Evolutionary conservation across 2,888 invertebrate genomes (phyloP), one percentile per base, ranked within the genome.

Genomic region (Cabera pusaria): DNA sequence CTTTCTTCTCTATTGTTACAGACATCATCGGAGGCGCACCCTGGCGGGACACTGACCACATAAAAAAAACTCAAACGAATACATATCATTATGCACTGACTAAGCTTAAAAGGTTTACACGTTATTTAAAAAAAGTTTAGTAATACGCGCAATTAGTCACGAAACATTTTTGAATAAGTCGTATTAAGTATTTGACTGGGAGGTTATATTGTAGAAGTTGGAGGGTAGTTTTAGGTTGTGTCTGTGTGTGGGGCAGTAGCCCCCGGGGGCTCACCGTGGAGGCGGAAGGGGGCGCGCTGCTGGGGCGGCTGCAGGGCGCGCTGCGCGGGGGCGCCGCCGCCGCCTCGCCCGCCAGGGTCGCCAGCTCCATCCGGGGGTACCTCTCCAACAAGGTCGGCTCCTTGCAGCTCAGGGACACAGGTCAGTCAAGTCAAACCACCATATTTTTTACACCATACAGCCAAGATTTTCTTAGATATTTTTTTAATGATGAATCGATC

Each of bases 321-420:
- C 91, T 93, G 83, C 91, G 93, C 60, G 92, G 93, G 79, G 91
- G 93, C 73, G 92, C 92, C 66, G 91, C 92, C 72, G 92, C 92
- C 72, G 91, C 92, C 78, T 92, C 93, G 73, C 93, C 92, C 61
- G 90, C 92, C 76, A 90, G 93, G 64, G 93, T 93, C 71, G 93
- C 94, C 75, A 92, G 90, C 85, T 93, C 93, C 84, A 92, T 94
- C 81, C 90, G 92, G 73, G 94, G 94, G 65, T 93, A 91, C 90
- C 91, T 94, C 60, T 88, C 91, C 71, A 91, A 91, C 81, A 91
- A 92, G 68, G 90, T 93, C 78, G 88, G 92, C 78, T 91, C 92
- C 72, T 89, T 92, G 74, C 90, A 93, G 83, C 90, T 92, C 31
- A 90, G 92, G 69, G 94, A 94, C 70, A 92, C 94, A 93, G 94